A percentile compares a stretch with the other conserved stretches of the same genome.
phyloP scores from a whole-genome alignment of 1,140 invertebrate genomes.

The roundworm (Caenorhabditis elegans) region DNA sequence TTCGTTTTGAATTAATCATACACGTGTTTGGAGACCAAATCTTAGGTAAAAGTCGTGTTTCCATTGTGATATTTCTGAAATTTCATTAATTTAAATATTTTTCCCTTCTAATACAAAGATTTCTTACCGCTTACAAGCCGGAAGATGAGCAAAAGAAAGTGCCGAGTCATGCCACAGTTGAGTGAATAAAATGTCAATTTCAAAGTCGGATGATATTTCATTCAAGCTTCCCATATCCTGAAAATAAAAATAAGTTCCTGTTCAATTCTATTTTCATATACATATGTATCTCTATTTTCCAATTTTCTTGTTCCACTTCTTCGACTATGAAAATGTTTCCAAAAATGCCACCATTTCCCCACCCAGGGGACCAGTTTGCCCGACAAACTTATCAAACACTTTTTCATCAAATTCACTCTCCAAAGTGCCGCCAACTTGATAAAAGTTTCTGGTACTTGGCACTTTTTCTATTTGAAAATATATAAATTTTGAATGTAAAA shows the following conservation, averaged over 20 bases:
- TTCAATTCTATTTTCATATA: neutral
- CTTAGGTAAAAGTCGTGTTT: constrained; percentile 52
- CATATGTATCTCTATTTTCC: neutral
- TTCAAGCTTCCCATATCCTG: constrained; percentile 63
- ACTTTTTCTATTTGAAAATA: neutral
- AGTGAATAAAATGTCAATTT: constrained; percentile 66
- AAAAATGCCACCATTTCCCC: neutral
- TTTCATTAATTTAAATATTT: neutral
- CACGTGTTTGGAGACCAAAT: constrained; percentile 66
- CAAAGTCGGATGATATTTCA: constrained; percentile 64
- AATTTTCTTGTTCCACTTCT: neutral
- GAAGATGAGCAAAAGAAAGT: constrained; percentile 59
- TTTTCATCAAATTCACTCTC: constrained; percentile 10
- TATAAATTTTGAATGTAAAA: no score
- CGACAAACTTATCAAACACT: constrained; percentile 31
- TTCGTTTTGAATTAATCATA: constrained; percentile 62
- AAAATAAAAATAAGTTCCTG: constrained; percentile 34
- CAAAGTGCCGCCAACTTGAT: neutral
- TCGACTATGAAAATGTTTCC: neutral
- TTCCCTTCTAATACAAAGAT: neutral
- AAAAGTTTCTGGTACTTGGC: neutral
- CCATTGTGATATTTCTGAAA: constrained; percentile 65
- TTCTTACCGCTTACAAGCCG: constrained; percentile 54
- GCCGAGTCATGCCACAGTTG: constrained; percentile 64
- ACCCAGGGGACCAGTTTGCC: neutral